A percentile compares a stretch with the other conserved stretches of the same genome.
Conservation (phyloP, 1,140 invertebrate genomes). For the Alviniconcha marisindica region DNA sequence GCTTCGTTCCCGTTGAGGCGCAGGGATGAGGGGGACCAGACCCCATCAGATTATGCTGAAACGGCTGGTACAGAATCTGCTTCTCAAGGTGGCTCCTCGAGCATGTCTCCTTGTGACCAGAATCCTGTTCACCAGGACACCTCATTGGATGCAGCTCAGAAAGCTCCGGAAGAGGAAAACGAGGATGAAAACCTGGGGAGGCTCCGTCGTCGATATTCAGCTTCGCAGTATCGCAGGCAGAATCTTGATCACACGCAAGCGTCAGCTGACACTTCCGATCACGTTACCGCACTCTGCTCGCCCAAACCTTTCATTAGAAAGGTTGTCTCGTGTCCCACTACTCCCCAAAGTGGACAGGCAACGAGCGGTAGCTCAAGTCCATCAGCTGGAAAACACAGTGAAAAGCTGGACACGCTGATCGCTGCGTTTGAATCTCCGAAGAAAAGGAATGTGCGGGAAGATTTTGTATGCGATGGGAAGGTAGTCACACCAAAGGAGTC, state of each 20-base stretch:
- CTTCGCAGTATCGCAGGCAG: background rate
- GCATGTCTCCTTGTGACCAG: too few species aligned
- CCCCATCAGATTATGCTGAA: too few species aligned
- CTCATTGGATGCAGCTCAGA: background rate
- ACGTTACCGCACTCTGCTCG: too few species aligned
- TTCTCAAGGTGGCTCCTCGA: too few species aligned
- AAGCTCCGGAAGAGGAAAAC: background rate
- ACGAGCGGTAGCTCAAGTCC: too few species aligned
- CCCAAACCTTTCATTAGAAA: too few species aligned
- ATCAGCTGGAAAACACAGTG: conserved; percentile 7
- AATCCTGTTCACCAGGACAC: background rate
- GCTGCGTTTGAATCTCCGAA: background rate
- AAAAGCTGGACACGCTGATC: conserved; percentile 10
- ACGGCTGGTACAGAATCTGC: too few species aligned
- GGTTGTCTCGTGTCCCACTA: too few species aligned
- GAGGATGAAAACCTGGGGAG: background rate
- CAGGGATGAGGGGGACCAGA: too few species aligned
- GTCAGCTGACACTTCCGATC: background rate
- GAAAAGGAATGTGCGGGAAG: background rate
- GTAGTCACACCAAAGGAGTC: background rate
- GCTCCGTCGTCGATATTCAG: background rate
- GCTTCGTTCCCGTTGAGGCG: too few species aligned
- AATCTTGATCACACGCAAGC: background rate
- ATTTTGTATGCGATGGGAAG: background rate
- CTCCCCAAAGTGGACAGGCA: too few species aligned